Base-by-base conservation (phyloP, 2,113 vertebrate species). In the Urocolius indicus region DNA sequence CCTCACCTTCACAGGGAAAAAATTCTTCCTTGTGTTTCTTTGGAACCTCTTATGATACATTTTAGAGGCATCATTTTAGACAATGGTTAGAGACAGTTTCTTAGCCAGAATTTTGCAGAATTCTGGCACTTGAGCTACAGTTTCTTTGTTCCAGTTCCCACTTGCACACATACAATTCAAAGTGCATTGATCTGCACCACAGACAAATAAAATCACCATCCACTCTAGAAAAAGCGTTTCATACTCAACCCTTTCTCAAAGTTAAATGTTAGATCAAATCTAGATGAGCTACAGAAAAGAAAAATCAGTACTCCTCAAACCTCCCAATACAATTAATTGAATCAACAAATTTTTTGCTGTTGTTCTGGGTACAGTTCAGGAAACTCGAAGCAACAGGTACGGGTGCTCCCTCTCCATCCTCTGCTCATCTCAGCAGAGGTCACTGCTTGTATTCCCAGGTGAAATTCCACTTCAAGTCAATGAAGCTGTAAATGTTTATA, bases 381-480 rank as follows among this genome's bases (percentile, higher is more conserved):
- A 34, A 66, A 54, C 46, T 46, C 43, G 24, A 74, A 87, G 46
- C 27, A 58, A 30, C 6, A 88, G 30, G 20, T 46, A 71, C 17
- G 34, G 65, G 26, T 30, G 59, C 13, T 51, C 20, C 17, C 15
- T 58, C 21, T 65, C 55, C 45, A 3, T 11, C 24, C 26, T 41
- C 55, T 43, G 59, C 76, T 43, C 67, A 26, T 61, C 71, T 62
- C 71, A 62, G 48, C 27, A 41, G 41, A 76, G 24, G 38, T 71
- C 43, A 77, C 48, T 11, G 18, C 23, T 91, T 46, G n/a, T 6
- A 71, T 36, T 87, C 61, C n/a, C 73, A 41, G 24, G 34, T 32
- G 29, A 91, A 95, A 91, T 90, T 93, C 57, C 41, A 79, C n/a
- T 82, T 84, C 14, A 68, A 65, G 75, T 52, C 71, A 79, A 30